These are phyloP conservation scores for Corynorhinus townsendii DNA, from an alignment of 2,113 vertebrate species.

Conservation along the genomic window DNA sequence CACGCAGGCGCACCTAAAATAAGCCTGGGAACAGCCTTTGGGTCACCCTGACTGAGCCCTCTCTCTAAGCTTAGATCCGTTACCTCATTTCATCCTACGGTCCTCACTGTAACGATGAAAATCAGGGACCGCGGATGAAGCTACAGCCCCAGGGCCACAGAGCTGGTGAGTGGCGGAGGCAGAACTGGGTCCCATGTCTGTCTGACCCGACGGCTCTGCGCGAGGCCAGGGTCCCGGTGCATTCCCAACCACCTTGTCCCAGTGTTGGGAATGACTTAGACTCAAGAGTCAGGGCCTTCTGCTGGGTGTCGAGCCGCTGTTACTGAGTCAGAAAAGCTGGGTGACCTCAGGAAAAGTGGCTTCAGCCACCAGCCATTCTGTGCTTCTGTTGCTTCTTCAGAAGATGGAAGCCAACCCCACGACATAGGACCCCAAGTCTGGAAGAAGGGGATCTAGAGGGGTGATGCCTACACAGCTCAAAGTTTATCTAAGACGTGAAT, in stretches of 20 bases:
- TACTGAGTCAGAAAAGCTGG: not conserved
- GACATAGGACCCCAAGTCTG: not conserved
- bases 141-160: not conserved
- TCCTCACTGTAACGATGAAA: not conserved
- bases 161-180: not conserved
- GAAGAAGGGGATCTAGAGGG: not conserved
- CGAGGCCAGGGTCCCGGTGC: not conserved
- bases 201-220: not conserved
- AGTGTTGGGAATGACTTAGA: not conserved
- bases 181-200: not conserved
- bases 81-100: not conserved
- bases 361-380: not conserved
- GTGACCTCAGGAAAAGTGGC: not conserved
- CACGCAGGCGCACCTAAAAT: not conserved
- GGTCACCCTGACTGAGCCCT: not conserved
- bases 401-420: not conserved
- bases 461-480: not conserved
- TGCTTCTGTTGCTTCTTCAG: not conserved
- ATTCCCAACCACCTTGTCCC: too few relatives aligned
- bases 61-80: not conserved
- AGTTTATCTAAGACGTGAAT: not conserved
- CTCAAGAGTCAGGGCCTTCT: not conserved
- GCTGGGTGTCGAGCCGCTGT: not conserved
- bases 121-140: not conserved
- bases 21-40: not conserved